Evolutionary conservation across 2,888 invertebrate species (phyloP).

Genomic region (Lumbricus terrestris): DNA sequence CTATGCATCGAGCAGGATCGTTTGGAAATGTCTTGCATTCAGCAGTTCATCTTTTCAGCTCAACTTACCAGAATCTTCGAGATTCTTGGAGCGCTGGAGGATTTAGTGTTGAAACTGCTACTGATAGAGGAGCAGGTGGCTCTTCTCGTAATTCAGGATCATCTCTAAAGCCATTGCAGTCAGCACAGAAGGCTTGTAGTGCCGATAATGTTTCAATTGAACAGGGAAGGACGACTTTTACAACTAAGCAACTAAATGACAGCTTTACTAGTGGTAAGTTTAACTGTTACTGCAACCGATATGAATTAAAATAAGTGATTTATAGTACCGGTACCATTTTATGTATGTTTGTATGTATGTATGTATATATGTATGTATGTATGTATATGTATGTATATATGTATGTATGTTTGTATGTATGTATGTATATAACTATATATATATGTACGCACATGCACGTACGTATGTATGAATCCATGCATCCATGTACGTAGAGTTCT

Average conservation of each 20-base stretch:
- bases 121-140: not conserved
- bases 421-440: too few species aligned
- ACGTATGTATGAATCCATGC: too few species aligned
- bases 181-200: not conserved
- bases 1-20: not conserved
- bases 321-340: not conserved
- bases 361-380: too few species aligned
- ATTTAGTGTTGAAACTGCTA: not conserved
- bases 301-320: not conserved
- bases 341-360: too few species aligned
- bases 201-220: not conserved
- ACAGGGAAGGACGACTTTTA: not conserved
- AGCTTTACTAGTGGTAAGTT: slow-evolving; percentile 6
- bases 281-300: not conserved
- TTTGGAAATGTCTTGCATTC: not conserved
- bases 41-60: not conserved
- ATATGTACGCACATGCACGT: too few species aligned
- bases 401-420: too few species aligned
- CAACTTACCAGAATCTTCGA: not conserved
- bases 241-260: not conserved
- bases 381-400: too few species aligned
- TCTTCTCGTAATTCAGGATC: not conserved
- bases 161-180: not conserved
- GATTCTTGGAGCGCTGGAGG: not conserved
- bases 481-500: too few species aligned